These are phyloP conservation scores for Pseudomyrmex gracilis DNA, from an alignment of 1,140 invertebrate genomes.

Conservation along the genomic window DNA sequence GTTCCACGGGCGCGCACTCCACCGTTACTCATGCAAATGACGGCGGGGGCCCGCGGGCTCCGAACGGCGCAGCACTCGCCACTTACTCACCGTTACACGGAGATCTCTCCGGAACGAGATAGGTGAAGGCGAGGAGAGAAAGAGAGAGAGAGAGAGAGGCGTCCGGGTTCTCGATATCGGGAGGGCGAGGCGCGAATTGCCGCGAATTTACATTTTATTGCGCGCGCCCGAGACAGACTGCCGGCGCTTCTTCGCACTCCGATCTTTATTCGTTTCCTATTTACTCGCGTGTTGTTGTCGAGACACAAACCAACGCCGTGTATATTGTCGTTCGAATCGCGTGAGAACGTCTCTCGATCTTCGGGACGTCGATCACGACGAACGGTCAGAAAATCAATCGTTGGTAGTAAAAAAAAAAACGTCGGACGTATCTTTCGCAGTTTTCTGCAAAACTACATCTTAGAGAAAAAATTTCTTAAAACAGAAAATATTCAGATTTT, in stretches of 20 bases:
- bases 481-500: not conserved
- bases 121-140: not conserved
- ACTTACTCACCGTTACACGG: slow-evolving; percentile 59
- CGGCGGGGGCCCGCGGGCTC: slow-evolving; percentile 63
- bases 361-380: slow-evolving; percentile 7
- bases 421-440: not conserved
- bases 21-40: slow-evolving; percentile 81
- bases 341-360: slow-evolving; percentile 31
- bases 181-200: slow-evolving; percentile 69
- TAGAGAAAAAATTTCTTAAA: slow-evolving; percentile 2
- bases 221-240: slow-evolving; percentile 64
- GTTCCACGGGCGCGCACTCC: slow-evolving; percentile 52
- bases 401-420: too few species aligned
- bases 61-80: slow-evolving; percentile 42
- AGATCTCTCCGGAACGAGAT: slow-evolving; percentile 26
- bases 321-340: slow-evolving; percentile 36
- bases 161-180: slow-evolving; percentile 55
- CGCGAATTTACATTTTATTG: slow-evolving; percentile 77
- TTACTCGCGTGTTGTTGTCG: not conserved
- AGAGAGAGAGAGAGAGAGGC: slow-evolving; percentile 3
- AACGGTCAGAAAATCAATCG: slow-evolving; percentile 2
- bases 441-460: not conserved
- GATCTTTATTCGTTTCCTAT: slow-evolving; percentile 64
- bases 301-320: not conserved
- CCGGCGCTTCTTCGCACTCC: slow-evolving; percentile 29